Percentiles rank a stretch among this genome's conserved stretches.
phyloP scores from a whole-genome alignment of 2,797 vertebrate genomes.

The Paedocypris micromegethes region DNA sequence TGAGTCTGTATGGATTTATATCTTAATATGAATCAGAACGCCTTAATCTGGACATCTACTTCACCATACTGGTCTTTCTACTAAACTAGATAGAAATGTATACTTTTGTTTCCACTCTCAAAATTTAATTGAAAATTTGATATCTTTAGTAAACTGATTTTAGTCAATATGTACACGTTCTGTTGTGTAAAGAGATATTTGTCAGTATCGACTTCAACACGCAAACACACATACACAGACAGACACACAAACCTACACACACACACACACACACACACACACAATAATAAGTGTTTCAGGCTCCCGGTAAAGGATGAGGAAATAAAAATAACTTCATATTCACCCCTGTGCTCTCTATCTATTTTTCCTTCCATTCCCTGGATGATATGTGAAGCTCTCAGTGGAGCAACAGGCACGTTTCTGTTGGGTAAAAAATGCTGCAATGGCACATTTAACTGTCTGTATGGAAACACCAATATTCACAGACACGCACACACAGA shows the following conservation, averaged over 20 bases:
- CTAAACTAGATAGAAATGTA: too few relatives aligned
- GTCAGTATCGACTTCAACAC: too few relatives aligned
- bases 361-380: constrained; percentile 35
- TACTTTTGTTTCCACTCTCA: too few relatives aligned
- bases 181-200: too few relatives aligned
- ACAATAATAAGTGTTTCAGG: constrained; percentile 41
- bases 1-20: too few relatives aligned
- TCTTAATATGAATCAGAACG: too few relatives aligned
- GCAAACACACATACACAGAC: too few relatives aligned
- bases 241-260: not conserved
- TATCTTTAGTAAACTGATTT: too few relatives aligned
- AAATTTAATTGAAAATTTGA: too few relatives aligned
- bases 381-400: constrained; percentile 25
- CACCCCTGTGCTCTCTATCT: constrained; percentile 3
- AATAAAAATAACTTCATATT: constrained; percentile 40
- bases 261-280: constrained; percentile 34
- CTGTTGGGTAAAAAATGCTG: constrained; percentile 39
- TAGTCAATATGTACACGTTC: too few relatives aligned
- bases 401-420: constrained; percentile 25
- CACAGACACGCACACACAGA: constrained; percentile 24
- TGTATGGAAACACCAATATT: constrained; percentile 21
- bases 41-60: too few relatives aligned
- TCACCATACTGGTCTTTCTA: too few relatives aligned
- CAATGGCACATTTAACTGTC: constrained; percentile 42
- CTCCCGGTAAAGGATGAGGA: constrained; percentile 32